A percentile compares a stretch with the other conserved stretches of the same genome.
phyloP scores from a whole-genome alignment of 2,797 vertebrate species.

The Hemibagrus guttatus region DNA sequence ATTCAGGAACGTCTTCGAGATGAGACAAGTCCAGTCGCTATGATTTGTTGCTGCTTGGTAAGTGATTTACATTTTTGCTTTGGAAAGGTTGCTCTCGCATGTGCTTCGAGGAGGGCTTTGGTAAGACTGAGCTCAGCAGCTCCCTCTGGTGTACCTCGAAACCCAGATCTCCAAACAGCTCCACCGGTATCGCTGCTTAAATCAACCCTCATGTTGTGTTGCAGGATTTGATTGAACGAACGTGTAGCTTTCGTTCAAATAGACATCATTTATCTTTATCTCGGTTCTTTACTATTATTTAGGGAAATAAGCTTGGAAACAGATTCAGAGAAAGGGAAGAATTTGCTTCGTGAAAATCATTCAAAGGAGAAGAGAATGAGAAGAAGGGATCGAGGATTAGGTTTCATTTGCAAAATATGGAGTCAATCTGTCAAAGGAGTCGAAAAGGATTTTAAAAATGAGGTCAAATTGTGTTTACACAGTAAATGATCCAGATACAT shows the following conservation, averaged over 20 bases:
- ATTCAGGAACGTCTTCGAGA: background rate
- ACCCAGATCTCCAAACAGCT: slow-evolving; percentile 52
- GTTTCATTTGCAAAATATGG: background rate
- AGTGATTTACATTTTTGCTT: background rate
- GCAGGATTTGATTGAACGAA: background rate
- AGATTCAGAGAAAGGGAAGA: background rate
- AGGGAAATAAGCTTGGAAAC: background rate
- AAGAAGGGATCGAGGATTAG: background rate
- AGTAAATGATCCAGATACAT: background rate
- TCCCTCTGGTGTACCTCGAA: slow-evolving; percentile 72
- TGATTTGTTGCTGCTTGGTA: background rate
- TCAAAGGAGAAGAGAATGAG: background rate
- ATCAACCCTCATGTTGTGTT: background rate
- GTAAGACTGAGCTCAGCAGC: slow-evolving; percentile 70
- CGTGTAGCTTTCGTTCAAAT: background rate
- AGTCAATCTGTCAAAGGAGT: background rate
- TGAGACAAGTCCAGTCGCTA: slow-evolving; percentile 30
- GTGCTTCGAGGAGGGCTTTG: slow-evolving; percentile 64
- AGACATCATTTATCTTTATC: background rate
- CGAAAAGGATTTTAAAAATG: background rate
- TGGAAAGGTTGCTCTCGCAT: slow-evolving; percentile 58
- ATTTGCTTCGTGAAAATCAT: background rate
- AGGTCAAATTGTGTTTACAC: background rate
- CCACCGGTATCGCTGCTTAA: slow-evolving; percentile 5
- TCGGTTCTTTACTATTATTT: background rate